phyloP scores from a whole-genome alignment of 2,888 invertebrate genomes.

The Xestobium rufovillosum region DNA sequence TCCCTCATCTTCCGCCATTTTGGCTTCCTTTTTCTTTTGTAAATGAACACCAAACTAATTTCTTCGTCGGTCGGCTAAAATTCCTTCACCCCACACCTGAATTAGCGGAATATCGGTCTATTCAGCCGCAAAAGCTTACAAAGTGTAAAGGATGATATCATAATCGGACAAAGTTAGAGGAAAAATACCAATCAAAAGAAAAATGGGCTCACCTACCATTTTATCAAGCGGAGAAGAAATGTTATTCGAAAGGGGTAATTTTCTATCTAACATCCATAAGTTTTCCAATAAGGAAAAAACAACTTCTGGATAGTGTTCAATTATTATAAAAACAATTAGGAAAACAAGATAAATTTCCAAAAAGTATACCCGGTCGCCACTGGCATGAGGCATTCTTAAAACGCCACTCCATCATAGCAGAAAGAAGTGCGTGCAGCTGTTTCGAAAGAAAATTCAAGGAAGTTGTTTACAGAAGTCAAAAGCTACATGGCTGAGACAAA shows the following conservation, averaged over 20 bases:
- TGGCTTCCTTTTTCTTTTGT: no score
- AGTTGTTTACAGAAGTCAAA: constrained; percentile 2
- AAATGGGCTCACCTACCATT: constrained; percentile 3
- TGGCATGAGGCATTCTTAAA: constrained; percentile 3
- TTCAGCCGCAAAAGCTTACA: constrained; percentile 1
- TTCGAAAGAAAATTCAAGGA: constrained; percentile 1
- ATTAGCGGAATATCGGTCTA: no score
- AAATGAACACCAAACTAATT: no score
- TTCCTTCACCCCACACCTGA: no score
- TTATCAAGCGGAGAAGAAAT: constrained; percentile 2
- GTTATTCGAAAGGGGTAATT: background rate
- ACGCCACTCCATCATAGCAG: background rate
- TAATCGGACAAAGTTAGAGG: constrained; percentile 1
- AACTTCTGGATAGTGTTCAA: constrained; percentile 2
- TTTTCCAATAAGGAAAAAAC: constrained; percentile 1
- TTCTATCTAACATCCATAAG: background rate
- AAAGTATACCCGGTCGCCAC: constrained; percentile 2
- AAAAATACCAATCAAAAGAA: constrained; percentile 4
- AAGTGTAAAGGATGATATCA: constrained; percentile 4
- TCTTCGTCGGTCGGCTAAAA: no score
- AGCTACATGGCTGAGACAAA: background rate
- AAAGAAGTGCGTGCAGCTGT: constrained; percentile 1
- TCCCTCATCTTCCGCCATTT: no score
- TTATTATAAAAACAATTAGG: constrained; percentile 1
- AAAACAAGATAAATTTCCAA: constrained; percentile 4